These are phyloP conservation scores for Spatulosminthurus flaviceps DNA, from an alignment of 2,888 invertebrate species.

Conservation along the genomic window DNA sequence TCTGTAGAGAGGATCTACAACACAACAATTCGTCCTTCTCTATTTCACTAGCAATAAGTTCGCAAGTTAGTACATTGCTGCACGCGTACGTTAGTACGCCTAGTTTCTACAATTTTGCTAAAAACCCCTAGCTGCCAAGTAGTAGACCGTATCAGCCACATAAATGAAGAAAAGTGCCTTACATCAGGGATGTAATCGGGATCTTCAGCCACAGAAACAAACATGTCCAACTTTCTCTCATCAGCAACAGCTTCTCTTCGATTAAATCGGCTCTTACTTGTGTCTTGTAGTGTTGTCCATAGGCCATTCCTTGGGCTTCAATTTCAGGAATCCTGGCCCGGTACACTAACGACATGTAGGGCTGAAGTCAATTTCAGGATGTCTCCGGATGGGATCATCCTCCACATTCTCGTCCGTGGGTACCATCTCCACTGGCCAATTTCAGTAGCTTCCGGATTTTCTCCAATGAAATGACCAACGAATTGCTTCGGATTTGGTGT, in stretches of 20 bases:
- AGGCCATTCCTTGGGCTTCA: not conserved
- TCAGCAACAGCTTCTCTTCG: no score
- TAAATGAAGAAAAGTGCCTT: not conserved
- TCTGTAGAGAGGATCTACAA: no score
- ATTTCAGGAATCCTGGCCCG: slow-evolving; percentile 55
- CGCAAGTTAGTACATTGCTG: no score
- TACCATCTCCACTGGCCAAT: slow-evolving; percentile 52
- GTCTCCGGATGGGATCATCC: slow-evolving; percentile 47
- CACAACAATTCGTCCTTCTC: no score
- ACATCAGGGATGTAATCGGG: not conserved
- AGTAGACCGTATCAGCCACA: slow-evolving; percentile 20
- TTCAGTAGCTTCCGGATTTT: slow-evolving; percentile 52
- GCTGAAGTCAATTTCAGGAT: slow-evolving; percentile 34
- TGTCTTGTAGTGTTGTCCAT: not conserved
- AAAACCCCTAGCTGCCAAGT: not conserved
- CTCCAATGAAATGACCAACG: slow-evolving; percentile 54
- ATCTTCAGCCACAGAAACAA: no score
- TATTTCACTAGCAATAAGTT: no score
- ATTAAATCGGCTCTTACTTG: no score
- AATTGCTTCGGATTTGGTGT: slow-evolving; percentile 48
- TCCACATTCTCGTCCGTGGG: no score
- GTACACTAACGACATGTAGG: slow-evolving; percentile 51
- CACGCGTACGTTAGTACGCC: no score
- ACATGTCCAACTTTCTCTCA: no score
- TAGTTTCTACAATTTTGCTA: no score